Percentiles rank a stretch among this genome's conserved stretches.
Evolutionary conservation across 2,888 invertebrate genomes (phyloP).

Genomic region (Drosophila pseudotakahashii): DNA sequence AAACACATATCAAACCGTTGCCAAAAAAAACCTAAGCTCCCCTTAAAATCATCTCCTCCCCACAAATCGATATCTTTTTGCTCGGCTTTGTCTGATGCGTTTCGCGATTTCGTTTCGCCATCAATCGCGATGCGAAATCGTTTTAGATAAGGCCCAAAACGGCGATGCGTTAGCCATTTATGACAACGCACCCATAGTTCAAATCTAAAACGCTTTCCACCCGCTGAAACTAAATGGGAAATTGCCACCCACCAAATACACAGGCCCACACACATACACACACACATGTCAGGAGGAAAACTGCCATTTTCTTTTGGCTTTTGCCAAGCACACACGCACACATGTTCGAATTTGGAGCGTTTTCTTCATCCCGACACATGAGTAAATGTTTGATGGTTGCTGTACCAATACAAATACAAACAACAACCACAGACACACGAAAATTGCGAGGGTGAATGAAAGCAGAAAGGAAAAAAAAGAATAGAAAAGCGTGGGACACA

Average conservation of each 20-base stretch:
- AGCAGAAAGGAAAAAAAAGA: constrained; percentile 28
- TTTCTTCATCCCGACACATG: constrained; percentile 49
- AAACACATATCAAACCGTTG: constrained; percentile 10
- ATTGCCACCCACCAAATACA: constrained; percentile 58
- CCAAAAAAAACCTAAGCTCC: constrained; percentile 3
- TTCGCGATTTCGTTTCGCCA: constrained; percentile 39
- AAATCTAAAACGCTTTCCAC: constrained; percentile 68
- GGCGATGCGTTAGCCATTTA: constrained; percentile 65
- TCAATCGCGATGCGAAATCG: constrained; percentile 69
- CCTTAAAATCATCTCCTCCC: constrained; percentile 8
- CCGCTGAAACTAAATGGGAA: constrained; percentile 68
- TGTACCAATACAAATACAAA: constrained; percentile 80
- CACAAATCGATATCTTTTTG: constrained; percentile 29
- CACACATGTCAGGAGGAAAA: constrained; percentile 23
- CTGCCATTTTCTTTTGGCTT: constrained; percentile 77
- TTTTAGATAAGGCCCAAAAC: constrained; percentile 63
- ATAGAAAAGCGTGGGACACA: constrained; percentile 54
- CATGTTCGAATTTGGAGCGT: constrained; percentile 56
- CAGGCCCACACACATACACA: constrained; percentile 1
- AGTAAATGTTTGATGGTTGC: constrained; percentile 81
- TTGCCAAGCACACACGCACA: constrained; percentile 53
- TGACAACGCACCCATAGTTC: constrained; percentile 68
- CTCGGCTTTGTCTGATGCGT: constrained; percentile 18
- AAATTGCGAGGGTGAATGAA: constrained; percentile 68
- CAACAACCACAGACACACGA: constrained; percentile 47